phyloP scores from a whole-genome alignment of 2,113 vertebrate genomes.

The Oophaga pumilio region DNA sequence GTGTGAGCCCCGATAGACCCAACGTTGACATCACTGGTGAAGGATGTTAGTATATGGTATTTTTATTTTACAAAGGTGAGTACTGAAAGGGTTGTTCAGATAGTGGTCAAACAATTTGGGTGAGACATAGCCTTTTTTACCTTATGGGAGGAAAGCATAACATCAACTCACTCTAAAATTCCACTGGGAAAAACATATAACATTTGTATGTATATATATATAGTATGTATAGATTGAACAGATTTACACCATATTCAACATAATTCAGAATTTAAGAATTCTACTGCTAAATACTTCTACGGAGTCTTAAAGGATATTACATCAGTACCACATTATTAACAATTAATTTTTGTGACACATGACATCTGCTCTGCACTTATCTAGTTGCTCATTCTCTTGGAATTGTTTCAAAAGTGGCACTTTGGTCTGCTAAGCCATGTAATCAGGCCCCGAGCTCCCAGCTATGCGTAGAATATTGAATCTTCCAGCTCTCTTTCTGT shows the following conservation, averaged over 20 bases:
- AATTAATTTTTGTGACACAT: slow-evolving; percentile 6
- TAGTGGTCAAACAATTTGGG: too few relatives aligned
- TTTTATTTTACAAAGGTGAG: too few relatives aligned
- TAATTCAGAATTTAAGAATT: not conserved
- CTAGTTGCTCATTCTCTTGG: not conserved
- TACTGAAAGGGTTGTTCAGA: too few relatives aligned
- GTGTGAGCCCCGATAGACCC: too few relatives aligned
- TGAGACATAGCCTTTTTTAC: too few relatives aligned
- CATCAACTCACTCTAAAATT: too few relatives aligned
- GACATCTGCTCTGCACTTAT: not conserved
- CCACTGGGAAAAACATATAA: too few relatives aligned
- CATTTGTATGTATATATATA: too few relatives aligned
- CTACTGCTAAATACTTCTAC: not conserved
- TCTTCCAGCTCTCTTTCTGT: not conserved
- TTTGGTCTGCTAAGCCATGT: not conserved
- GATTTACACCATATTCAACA: not conserved
- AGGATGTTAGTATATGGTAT: too few relatives aligned
- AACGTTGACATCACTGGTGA: too few relatives aligned
- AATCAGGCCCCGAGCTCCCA: slow-evolving; percentile 7
- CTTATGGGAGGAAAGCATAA: too few relatives aligned
- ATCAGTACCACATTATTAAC: not conserved
- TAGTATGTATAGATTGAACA: not conserved
- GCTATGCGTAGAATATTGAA: slow-evolving; percentile 6
- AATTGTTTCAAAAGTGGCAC: slow-evolving; percentile 10
- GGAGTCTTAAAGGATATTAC: not conserved